These are phyloP conservation scores for Pelagia noctiluca DNA, from an alignment of 30 jellyfish, hydroid and myxozoan genomes.

Conservation along the genomic window DNA sequence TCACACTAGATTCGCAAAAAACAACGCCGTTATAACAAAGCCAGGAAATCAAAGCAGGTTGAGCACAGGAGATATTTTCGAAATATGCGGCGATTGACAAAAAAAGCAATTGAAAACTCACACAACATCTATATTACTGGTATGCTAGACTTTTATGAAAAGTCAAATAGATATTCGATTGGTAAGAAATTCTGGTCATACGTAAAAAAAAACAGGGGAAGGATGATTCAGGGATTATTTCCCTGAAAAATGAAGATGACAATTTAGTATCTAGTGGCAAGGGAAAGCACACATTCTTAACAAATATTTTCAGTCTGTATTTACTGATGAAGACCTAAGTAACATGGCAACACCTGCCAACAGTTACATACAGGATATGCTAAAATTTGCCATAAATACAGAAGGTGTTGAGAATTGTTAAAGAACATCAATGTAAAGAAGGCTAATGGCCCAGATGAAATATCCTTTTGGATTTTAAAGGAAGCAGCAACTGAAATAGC, in stretches of 20 bases:
- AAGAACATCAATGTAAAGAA: constrained; percentile 54
- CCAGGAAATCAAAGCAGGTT: constrained; percentile 26
- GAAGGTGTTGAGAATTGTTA: constrained; percentile 51
- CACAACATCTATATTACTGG: constrained; percentile 8
- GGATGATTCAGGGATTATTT: constrained; percentile 26
- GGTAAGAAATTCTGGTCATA: constrained; percentile 18
- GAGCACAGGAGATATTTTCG: constrained; percentile 21
- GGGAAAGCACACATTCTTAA: constrained; percentile 47
- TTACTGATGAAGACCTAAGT: constrained; percentile 36
- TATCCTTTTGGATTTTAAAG: constrained; percentile 50
- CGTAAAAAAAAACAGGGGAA: background rate
- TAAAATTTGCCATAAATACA: constrained; percentile 35
- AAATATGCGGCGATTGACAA: constrained; percentile 42
- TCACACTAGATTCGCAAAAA: constrained; percentile 43
- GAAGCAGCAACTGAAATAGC: constrained; percentile 56
- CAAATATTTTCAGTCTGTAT: constrained; percentile 35
- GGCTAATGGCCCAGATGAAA: constrained; percentile 48
- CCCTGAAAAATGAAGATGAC: constrained; percentile 29
- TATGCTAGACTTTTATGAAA: constrained; percentile 14
- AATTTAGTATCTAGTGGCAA: constrained; percentile 33
- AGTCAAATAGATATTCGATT: constrained; percentile 4
- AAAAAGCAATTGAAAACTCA: constrained; percentile 33
- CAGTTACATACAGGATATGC: constrained; percentile 52
- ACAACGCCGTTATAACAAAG: constrained; percentile 29
- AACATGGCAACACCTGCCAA: constrained; percentile 49